Evolutionary conservation across 1,140 invertebrate species (phyloP), one percentile per base, ranked within the genome.

Genomic region (Drosophila mayri): DNA sequence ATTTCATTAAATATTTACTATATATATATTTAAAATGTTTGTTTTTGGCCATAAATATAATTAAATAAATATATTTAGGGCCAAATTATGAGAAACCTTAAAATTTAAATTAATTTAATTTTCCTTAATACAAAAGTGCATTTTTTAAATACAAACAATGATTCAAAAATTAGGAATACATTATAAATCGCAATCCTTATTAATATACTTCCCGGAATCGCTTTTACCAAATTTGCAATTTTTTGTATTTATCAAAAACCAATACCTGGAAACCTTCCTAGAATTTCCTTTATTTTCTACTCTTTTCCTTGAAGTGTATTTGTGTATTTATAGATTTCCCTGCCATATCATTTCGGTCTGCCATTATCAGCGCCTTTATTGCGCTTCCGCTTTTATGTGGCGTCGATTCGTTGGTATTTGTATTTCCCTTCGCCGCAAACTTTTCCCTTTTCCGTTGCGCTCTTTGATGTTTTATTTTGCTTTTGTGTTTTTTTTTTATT

Each of bases 341-440:
- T 25, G 49, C 28, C 63, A 59, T 55, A 66, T 49, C 74, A 54
- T 76, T 62, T 30, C 46, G 43, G 37, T 10, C 64, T 41, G 57
- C 74, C 49, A 78, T 70, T 78, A 77, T 62, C 74, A 61, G 46
- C 55, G 74, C 54, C 74, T 68, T 76, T 65, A 76, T 52, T 38
- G 43, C 57, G 47, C 47, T 54, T 70, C 62, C 63, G 66, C 37
- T 44, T 70, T 70, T 46, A 65, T 76, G 66, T 50, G 54, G 59
- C 49, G 59, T 43, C 70, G 47, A 44, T 49, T 54, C 44, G 47
- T 30, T 50, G 32, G 32, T 22, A 74, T 73, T 73, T 66, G 49
- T 54, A 37, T 52, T 70, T 61, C 14, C 54, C 25, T 35, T 38
- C 25, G 40, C 50, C 64, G 55, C 60, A 67, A 63, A 64, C 59